These are phyloP conservation scores for Edolisoma coerulescens DNA, from an alignment of 2,113 vertebrate species.

Conservation along the genomic window DNA sequence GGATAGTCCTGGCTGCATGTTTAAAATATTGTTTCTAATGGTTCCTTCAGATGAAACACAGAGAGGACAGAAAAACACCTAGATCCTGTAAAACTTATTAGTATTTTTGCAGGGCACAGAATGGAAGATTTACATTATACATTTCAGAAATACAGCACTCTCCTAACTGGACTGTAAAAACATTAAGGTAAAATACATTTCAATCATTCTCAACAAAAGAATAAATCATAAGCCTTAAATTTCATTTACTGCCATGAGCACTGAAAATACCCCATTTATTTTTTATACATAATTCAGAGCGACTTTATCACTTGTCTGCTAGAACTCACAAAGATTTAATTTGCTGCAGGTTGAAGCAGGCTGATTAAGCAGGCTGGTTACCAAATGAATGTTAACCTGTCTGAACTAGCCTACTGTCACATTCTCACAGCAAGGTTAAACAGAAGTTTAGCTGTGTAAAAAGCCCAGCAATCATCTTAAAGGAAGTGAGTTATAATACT, in stretches of 20 bases:
- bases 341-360: constrained; percentile 77
- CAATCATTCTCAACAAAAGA: neutral
- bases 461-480: constrained; percentile 40
- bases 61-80: neutral
- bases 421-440: constrained; percentile 78
- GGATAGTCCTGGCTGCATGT: neutral
- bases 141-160: neutral
- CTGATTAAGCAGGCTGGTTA: constrained; percentile 76
- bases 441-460: constrained; percentile 73
- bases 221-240: constrained; percentile 32
- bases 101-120: neutral
- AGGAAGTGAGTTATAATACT: constrained; percentile 72
- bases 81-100: neutral
- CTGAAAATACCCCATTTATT: constrained; percentile 62
- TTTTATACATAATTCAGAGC: constrained; percentile 63
- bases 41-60: neutral
- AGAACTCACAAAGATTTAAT: constrained; percentile 74
- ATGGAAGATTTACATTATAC: neutral
- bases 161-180: neutral
- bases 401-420: constrained; percentile 77
- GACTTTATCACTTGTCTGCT: constrained; percentile 62
- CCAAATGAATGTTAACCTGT: constrained; percentile 73
- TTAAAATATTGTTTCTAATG: neutral
- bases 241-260: constrained; percentile 54
- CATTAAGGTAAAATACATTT: neutral